Conservation (phyloP, 2,113 vertebrate genomes). For the Thalassarche chlororhynchos region DNA sequence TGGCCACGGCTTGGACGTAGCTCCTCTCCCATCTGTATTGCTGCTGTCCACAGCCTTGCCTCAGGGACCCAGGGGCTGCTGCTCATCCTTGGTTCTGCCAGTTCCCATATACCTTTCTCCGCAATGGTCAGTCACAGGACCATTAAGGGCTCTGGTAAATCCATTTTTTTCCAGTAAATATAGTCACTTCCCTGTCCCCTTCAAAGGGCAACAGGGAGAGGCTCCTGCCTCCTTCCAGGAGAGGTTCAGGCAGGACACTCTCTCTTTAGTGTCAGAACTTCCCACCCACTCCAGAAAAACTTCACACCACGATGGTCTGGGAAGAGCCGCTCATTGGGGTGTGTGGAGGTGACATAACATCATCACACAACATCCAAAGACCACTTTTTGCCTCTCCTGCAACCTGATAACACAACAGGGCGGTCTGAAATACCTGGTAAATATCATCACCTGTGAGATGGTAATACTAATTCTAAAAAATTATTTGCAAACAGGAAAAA, state of each 20-base stretch:
- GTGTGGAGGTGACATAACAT: neutral
- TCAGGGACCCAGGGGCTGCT: neutral
- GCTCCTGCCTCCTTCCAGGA: neutral
- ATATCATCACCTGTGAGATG: neutral
- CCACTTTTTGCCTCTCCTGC: neutral
- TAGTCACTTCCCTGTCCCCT: neutral
- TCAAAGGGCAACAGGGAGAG: neutral
- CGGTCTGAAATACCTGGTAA: neutral
- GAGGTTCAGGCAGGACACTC: neutral
- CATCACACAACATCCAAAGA: neutral
- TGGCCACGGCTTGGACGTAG: rapidly evolving
- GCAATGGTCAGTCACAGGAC: neutral
- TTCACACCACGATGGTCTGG: neutral
- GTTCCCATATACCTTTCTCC: neutral
- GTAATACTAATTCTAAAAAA: neutral
- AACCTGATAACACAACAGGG: neutral
- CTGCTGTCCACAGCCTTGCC: neutral
- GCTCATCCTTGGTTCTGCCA: neutral
- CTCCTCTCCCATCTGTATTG: neutral
- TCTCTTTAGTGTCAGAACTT: neutral
- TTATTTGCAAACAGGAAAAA: neutral
- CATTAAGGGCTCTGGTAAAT: neutral
- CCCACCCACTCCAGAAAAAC: neutral
- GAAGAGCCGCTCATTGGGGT: neutral
- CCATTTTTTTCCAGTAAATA: neutral